These are phyloP conservation scores for Choloepus didactylus DNA, from an alignment of 2,797 vertebrate genomes.

Conservation along the genomic window DNA sequence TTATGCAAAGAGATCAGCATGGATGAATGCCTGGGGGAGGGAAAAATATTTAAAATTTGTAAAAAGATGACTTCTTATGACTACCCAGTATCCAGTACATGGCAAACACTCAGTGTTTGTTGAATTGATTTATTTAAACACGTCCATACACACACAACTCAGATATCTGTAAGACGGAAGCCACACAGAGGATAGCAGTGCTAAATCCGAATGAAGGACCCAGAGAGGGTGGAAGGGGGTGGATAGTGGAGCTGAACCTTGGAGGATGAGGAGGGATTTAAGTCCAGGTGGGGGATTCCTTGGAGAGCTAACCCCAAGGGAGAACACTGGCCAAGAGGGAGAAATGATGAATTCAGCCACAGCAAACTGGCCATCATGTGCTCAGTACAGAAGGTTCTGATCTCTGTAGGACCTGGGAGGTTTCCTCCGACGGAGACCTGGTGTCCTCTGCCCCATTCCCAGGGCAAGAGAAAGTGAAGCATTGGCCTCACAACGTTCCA, in stretches of 20 bases:
- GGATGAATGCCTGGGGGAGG: not conserved
- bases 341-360: not conserved
- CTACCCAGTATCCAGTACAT: not conserved
- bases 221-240: not conserved
- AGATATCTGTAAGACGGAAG: not conserved
- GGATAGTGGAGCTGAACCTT: not conserved
- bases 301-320: not conserved
- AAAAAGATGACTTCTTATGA: not conserved
- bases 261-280: not conserved
- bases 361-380: not conserved
- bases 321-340: not conserved
- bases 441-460: not conserved
- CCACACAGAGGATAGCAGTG: not conserved
- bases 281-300: not conserved
- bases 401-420: not conserved
- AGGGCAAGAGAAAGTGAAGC: not conserved
- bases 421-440: not conserved
- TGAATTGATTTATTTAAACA: not conserved
- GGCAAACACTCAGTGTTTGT: not conserved
- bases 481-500: not conserved
- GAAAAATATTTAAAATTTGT: not conserved
- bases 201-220: not conserved
- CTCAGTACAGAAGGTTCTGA: not conserved
- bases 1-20: not conserved
- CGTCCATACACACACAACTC: not conserved